Conservation (phyloP, 2,797 vertebrate genomes). For the Cyclura pinguis region DNA sequence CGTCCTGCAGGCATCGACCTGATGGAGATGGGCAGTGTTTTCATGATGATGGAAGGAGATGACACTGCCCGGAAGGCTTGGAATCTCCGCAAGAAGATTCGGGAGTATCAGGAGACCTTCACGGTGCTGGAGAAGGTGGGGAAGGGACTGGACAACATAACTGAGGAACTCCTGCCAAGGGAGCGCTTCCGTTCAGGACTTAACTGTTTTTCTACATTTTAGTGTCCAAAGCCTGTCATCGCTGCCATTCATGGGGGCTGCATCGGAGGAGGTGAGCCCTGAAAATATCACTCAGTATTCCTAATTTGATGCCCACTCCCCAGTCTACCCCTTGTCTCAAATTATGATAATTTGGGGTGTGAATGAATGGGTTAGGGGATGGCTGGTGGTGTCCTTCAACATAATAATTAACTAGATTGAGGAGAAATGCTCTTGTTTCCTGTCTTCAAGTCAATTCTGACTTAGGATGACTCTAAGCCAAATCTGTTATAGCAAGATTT, state of each 20-base stretch:
- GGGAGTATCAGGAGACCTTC: constrained; percentile 87
- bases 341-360: too few relatives aligned
- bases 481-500: too few relatives aligned
- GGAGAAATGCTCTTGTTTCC: too few relatives aligned
- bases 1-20: constrained; percentile 85
- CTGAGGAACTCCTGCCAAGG: background rate
- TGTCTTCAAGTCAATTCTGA: too few relatives aligned
- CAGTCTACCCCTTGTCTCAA: too few relatives aligned
- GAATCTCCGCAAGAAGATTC: constrained; percentile 77
- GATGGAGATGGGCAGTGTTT: constrained; percentile 78
- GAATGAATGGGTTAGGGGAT: too few relatives aligned
- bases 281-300: too few relatives aligned
- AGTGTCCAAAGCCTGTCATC: constrained; percentile 92
- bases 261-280: constrained; percentile 86
- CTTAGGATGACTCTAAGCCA: too few relatives aligned
- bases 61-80: constrained; percentile 86
- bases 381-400: too few relatives aligned
- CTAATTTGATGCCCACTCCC: background rate
- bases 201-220: background rate
- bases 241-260: constrained; percentile 88
- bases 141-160: rapidly evolving
- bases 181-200: background rate
- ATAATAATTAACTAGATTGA: too few relatives aligned
- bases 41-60: constrained; percentile 79
- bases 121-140: constrained; percentile 88